phyloP scores from a whole-genome alignment of 2,888 invertebrate species.

The Leptinotarsa tumamoca region DNA sequence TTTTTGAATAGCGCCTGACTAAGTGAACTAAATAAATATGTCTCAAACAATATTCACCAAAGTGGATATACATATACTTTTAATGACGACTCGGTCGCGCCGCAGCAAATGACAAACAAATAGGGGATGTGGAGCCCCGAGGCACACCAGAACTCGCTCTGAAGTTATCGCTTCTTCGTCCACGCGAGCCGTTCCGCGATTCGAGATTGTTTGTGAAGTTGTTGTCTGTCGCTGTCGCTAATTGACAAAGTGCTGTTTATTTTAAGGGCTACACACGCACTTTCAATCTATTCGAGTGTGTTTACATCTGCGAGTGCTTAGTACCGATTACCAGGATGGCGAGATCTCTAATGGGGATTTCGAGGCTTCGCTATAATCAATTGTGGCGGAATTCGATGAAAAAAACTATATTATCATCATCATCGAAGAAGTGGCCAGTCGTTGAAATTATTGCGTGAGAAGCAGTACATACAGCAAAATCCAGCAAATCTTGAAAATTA shows the following conservation, averaged over 20 bases:
- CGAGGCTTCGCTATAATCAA: neutral
- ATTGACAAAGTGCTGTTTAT: slow-evolving; percentile 65
- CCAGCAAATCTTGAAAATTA: too few relatives aligned
- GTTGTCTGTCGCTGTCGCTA: slow-evolving; percentile 59
- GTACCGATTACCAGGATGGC: slow-evolving; percentile 22
- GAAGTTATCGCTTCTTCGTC: neutral
- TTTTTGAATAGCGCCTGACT: too few relatives aligned
- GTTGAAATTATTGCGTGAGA: too few relatives aligned
- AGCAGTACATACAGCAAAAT: too few relatives aligned
- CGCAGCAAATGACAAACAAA: slow-evolving; percentile 15
- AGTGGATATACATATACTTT: slow-evolving; percentile 13
- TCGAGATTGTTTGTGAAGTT: slow-evolving; percentile 50
- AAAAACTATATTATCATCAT: neutral
- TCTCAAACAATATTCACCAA: neutral
- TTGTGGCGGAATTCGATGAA: neutral
- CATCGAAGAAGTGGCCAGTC: neutral
- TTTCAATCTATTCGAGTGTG: slow-evolving; percentile 65
- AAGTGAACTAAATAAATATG: too few relatives aligned
- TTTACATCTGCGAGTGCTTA: slow-evolving; percentile 62
- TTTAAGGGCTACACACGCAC: slow-evolving; percentile 65
- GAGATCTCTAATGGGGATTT: slow-evolving; percentile 6
- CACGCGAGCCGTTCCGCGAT: slow-evolving; percentile 25
- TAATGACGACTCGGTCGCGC: slow-evolving; percentile 5
- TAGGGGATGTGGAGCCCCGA: slow-evolving; percentile 4
- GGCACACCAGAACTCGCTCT: slow-evolving; percentile 12